phyloP scores from a whole-genome alignment of 2,113 vertebrate species.

The Mohoua ochrocephala region DNA sequence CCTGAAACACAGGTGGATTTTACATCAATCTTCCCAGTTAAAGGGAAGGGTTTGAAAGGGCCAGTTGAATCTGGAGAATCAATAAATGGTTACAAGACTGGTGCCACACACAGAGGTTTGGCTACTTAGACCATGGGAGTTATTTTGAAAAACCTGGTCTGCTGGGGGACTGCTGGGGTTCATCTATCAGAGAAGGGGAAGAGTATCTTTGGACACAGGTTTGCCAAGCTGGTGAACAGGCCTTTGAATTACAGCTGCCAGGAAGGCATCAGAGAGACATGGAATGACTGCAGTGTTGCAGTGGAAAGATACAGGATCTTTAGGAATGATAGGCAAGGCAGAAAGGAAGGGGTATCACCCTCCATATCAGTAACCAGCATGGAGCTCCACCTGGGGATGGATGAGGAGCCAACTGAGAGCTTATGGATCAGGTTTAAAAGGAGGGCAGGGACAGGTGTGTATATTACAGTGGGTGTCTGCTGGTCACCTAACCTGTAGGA shows the following conservation, averaged over 20 bases:
- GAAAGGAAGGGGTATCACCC: background rate
- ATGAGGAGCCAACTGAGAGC: background rate
- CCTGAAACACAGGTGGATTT: background rate
- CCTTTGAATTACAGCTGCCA: background rate
- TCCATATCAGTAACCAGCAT: background rate
- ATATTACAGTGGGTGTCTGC: background rate
- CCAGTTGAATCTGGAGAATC: background rate
- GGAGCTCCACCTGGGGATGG: background rate
- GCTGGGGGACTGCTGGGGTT: background rate
- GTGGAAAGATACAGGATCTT: background rate
- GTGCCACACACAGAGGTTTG: background rate
- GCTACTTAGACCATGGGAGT: background rate
- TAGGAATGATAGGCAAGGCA: background rate
- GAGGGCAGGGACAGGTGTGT: background rate
- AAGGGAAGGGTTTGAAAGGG: background rate
- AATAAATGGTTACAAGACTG: background rate
- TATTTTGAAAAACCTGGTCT: background rate
- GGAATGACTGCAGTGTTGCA: background rate
- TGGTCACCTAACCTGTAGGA: background rate
- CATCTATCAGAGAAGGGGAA: background rate
- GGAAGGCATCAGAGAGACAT: background rate
- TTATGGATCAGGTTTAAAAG: background rate
- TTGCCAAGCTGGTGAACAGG: background rate
- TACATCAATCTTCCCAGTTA: background rate
- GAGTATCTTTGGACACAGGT: background rate